Conservation (phyloP, 2,113 vertebrate species). For the Lathamus discolor region DNA sequence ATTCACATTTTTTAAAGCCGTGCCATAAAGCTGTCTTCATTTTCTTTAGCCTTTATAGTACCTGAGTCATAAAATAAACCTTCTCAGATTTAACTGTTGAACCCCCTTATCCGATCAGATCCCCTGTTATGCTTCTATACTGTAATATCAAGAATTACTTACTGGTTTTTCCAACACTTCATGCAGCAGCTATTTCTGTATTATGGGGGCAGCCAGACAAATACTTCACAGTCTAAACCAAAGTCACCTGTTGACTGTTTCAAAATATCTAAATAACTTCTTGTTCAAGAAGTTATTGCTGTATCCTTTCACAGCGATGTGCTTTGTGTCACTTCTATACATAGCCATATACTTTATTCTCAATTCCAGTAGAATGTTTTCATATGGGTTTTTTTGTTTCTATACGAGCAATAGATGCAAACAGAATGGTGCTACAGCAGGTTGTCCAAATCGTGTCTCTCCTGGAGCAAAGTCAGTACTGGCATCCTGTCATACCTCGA, state of each 20-base stretch:
- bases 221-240: neutral
- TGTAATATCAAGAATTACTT: neutral
- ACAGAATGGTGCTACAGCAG: neutral
- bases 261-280: neutral
- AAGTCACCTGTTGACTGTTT: neutral
- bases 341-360: neutral
- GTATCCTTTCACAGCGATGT: neutral
- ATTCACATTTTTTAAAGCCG: neutral
- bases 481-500: neutral
- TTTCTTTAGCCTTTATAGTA: constrained; percentile 27
- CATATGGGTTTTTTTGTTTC: fast-evolving
- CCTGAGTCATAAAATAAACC: neutral
- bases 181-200: neutral
- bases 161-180: neutral
- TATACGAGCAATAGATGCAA: neutral
- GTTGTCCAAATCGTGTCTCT: neutral
- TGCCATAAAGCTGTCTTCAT: constrained; percentile 36
- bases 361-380: neutral
- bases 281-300: neutral
- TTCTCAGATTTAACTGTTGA: neutral
- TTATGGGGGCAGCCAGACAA: neutral
- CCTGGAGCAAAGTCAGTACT: neutral
- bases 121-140: neutral
- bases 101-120: neutral
- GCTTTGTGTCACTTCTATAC: neutral